phyloP scores from a whole-genome alignment of 92 coral and sea anemone genomes.

The Parazoanthus swiftii region DNA sequence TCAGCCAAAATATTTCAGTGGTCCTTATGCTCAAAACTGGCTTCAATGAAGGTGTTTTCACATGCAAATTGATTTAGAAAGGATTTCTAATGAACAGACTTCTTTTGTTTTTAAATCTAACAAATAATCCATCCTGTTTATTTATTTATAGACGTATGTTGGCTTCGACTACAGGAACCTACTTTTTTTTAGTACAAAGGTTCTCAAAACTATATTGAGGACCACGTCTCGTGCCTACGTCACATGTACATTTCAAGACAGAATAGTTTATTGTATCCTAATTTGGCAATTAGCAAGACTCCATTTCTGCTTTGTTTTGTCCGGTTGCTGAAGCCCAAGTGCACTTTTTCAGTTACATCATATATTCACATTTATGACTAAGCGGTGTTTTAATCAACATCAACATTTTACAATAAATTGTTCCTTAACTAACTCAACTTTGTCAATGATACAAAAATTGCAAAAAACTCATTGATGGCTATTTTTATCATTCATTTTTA shows the following conservation, averaged over 20 bases:
- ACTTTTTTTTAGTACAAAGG: background rate
- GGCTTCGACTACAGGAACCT: background rate
- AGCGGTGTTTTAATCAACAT: no score
- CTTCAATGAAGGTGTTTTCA: background rate
- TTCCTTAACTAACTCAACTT: no score
- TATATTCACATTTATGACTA: no score
- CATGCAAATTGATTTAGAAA: background rate
- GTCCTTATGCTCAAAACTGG: background rate
- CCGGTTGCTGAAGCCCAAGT: background rate
- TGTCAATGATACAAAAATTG: no score
- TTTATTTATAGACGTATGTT: background rate
- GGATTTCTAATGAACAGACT: background rate
- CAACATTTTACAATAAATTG: no score
- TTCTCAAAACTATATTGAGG: background rate
- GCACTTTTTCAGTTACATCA: no score
- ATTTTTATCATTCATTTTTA: no score
- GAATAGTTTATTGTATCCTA: slow-evolving; percentile 20
- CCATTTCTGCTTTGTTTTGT: background rate
- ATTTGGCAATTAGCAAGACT: slow-evolving; percentile 29
- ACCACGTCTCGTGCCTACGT: slow-evolving; percentile 20
- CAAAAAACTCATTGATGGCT: no score
- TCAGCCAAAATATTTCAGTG: no score
- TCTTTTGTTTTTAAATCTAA: background rate
- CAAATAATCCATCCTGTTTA: background rate
- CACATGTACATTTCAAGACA: background rate